phyloP scores from a whole-genome alignment of 2,888 invertebrate genomes.

The Piscicola geometra region DNA sequence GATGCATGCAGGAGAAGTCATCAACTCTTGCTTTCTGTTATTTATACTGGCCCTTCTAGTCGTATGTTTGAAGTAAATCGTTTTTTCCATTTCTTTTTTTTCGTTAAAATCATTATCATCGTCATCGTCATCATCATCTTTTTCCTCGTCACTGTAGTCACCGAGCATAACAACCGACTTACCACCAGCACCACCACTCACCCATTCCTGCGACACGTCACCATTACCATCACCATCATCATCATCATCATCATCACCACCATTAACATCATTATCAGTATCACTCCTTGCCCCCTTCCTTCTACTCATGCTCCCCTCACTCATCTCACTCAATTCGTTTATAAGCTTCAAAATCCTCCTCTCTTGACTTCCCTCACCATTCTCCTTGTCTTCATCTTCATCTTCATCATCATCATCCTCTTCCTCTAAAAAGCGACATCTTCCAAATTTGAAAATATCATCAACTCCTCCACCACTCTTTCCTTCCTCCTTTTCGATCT shows the following conservation, averaged over 20 bases:
- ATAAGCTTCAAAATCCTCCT: background rate
- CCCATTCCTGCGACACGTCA: background rate
- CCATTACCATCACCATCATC: background rate
- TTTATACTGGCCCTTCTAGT: background rate
- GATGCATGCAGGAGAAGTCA: background rate
- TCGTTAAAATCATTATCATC: background rate
- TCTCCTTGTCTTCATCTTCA: conserved; percentile 18
- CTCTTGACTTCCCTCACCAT: conserved; percentile 1
- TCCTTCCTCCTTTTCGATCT: too few species aligned
- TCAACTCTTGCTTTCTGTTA: background rate
- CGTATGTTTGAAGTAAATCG: background rate
- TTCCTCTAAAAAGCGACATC: conserved; percentile 9
- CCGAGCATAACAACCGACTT: background rate
- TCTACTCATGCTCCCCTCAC: too few species aligned
- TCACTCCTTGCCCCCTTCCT: background rate
- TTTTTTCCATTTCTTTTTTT: too few species aligned
- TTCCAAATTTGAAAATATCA: background rate
- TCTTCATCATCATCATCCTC: conserved; percentile 17
- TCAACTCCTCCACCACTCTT: too few species aligned
- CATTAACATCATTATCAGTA: background rate
- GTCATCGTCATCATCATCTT: conserved; percentile 20
- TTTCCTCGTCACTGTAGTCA: conserved; percentile 17
- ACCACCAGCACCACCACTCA: background rate
- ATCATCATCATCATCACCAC: background rate
- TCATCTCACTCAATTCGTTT: background rate